Base-by-base conservation (phyloP, 2,113 vertebrate genomes). In the Lucifuga dentata region DNA sequence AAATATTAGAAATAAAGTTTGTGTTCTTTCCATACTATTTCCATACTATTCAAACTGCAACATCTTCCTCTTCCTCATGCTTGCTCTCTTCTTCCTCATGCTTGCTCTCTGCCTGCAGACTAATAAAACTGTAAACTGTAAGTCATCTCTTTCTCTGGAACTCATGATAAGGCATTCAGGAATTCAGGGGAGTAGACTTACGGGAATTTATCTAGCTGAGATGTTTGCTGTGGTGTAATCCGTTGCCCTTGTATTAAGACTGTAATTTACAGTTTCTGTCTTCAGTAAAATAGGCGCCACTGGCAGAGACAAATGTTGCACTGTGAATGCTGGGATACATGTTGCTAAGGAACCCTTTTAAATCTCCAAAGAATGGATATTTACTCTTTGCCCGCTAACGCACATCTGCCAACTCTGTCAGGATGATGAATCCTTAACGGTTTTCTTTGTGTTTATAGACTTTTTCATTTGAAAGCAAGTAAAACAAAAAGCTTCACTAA, bases 241-340 rank as follows among this genome's bases (percentile, higher is more conserved):
- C 1, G 16, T 43, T 19, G 39, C 19, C 10, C n/a, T 59, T 50
- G 45, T 55, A 20, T 57, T 21, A 24, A 38, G 55, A 72, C 26
- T 5, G 41, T 62, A 55, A 88, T 85, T 86, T 90, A 88, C 46
- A 15, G 67, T 81, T 53, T 65, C 50, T 80, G 60, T 63, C 79
- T 17, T 11, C 16, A 62, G 57, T 65, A 35, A 63, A 82, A 76
- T 59, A 62, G 62, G 68, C 13, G 45, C 62, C 52, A 33, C 65
- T 5, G 46, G 8, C 55, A 23, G 67, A 68, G 75, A 83, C 74
- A 73, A 29, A 78, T 59, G 68, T 32, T 26, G 33, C 7, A 1
- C 49, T 45, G 38, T 82, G 44, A 68, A 40, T 48, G 79, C 67
- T 73, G n/a, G 49, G 65, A 73, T 64, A 79, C 49, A 39, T 45